Percentiles rank a stretch among this genome's conserved stretches.
Conservation (phyloP, 2,797 vertebrate species). For the Gila robusta region DNA sequence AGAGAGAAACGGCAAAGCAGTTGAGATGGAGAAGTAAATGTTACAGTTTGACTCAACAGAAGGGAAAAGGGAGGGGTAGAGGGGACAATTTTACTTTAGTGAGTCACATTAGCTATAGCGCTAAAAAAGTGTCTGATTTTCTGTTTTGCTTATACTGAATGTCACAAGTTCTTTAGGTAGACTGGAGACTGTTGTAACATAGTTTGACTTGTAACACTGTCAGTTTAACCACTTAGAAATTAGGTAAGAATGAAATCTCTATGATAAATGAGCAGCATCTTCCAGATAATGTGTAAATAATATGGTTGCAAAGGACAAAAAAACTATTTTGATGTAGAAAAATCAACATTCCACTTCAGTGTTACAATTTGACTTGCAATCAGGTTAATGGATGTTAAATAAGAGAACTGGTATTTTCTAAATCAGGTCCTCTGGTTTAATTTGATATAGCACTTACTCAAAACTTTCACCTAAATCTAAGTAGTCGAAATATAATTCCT, state of each 20-base stretch:
- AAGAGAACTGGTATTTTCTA: neutral
- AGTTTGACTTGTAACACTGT: neutral
- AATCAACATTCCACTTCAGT: neutral
- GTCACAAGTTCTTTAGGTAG: neutral
- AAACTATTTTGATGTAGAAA: neutral
- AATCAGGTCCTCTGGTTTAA: neutral
- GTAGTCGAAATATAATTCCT: neutral
- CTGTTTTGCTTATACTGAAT: slow-evolving; percentile 5
- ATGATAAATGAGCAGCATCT: neutral
- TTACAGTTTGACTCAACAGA: slow-evolving; percentile 74
- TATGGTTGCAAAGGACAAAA: neutral
- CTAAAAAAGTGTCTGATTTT: slow-evolving; percentile 12
- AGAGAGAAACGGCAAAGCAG: slow-evolving; percentile 51
- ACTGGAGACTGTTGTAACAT: neutral
- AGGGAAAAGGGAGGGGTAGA: slow-evolving; percentile 59
- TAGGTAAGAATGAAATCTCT: neutral
- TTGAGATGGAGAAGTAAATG: slow-evolving; percentile 71
- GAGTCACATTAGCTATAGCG: slow-evolving; percentile 40
- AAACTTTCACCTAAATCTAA: neutral
- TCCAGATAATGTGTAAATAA: neutral
- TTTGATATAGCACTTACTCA: neutral
- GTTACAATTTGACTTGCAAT: neutral
- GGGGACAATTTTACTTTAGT: slow-evolving; percentile 60
- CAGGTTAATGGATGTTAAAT: neutral
- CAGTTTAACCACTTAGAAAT: neutral